Evolutionary conservation across 2,888 invertebrate species (phyloP), one percentile per base, ranked within the genome.

Genomic region (Eilema caniola): DNA sequence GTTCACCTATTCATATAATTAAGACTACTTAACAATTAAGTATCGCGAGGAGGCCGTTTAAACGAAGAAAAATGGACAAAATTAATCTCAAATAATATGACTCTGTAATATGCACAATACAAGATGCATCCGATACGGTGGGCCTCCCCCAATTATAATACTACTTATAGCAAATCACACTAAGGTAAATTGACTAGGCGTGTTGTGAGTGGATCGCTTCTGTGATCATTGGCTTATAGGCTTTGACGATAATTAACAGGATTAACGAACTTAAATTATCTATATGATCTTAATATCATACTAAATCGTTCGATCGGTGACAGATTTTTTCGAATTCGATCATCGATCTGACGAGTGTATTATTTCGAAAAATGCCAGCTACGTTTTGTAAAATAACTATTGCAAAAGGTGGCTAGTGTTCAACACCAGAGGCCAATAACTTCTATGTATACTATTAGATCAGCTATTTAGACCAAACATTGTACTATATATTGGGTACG

Each of bases 161-260:
- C 93, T 94, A 94, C 93, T 95, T 94, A 94, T 88, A 90, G 92
- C 93, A 91, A 94, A 95, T 95, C 95, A 95, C 95, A 95, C 95
- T 95, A 95, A 94, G 93, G 94, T 94, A 95, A 95, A 95, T 95
- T 95, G 95, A 95, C 95, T 95, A 95, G 95, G 93, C 92, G 93
- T 90, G 91, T 93, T 92, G 93, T 92, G 94, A 90, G 92, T 90
- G 90, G 85, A 87, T 88, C 90, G 89, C 91, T 87, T 79, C 84
- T 85, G 71, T 72, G 71, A 69, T 73, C 79, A 41, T 62, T 70
- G 78, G 71, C 77, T 59, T 67, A 23, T 57, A 56, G 67, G 81
- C 84, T 87, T 83, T 78, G 85, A 84, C 86, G 84, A 81, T 24
- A 78, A 76, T 78, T 76, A 76, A 69, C 62, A 64, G 53, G 31